Evolutionary conservation across 1,140 invertebrate genomes (phyloP), one percentile per base, ranked within the genome.

Genomic region (Polypedilum vanderplanki): DNA sequence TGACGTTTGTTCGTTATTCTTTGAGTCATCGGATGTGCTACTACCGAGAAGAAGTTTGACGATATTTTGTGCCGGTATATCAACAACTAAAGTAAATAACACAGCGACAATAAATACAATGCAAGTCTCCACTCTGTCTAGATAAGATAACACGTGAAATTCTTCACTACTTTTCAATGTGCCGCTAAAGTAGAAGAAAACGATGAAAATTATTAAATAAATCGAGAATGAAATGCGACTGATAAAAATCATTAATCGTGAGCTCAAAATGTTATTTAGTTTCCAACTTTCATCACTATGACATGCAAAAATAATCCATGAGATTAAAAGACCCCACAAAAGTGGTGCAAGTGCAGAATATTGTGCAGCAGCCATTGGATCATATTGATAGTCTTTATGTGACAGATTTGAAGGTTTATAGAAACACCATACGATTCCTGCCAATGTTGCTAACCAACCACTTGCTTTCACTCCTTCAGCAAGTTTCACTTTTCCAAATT

Each of bases 221-320:
- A 80, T 76, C 1, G 80, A 79, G 12, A 78, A 78, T 41, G 78
- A 76, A 3, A 81, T 76, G 10, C 78, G 77, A 10, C 79, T 80
- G 0, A 81, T 65, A 7, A 81, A 73, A 7, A 40, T 40, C 33
- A 74, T 74, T 5, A 40, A 10, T 40, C 12, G 5, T n/a, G 24
- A 40, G 33, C 33, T 40, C 2, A 74, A 22, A 9, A 74, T 1
- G 7, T 15, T n/a, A 8, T 24, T 17, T 15, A 75, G 12, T 77
- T 76, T 89, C 88, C 87, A 81, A 84, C 86, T 70, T 77, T 86
- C 80, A 73, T 87, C 85, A 10, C 85, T 87, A 76, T 86, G 86
- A 67, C 87, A 88, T 9, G 86, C 86, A 78, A 89, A 88, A 74
- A 90, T 87, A 1, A 86, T 78, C 90, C 90, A 91, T 40, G 85